A percentile compares a stretch with the other conserved stretches of the same genome.
These are phyloP conservation scores for Puffinus mauretanicus DNA, from an alignment of 2,113 vertebrate genomes.

Conservation along the genomic window DNA sequence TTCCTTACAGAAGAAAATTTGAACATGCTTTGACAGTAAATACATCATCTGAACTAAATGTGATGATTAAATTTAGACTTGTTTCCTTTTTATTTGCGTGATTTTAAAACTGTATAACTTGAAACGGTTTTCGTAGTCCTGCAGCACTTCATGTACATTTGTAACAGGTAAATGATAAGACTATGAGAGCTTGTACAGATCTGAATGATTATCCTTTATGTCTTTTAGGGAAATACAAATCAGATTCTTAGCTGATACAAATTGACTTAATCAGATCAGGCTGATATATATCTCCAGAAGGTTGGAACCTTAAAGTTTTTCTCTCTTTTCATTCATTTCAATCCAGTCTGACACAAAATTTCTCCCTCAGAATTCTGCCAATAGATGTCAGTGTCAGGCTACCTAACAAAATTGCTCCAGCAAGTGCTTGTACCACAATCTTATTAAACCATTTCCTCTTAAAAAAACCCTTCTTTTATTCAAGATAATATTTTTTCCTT, in stretches of 20 bases:
- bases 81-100: background rate
- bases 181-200: background rate
- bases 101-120: background rate
- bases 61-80: background rate
- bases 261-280: background rate
- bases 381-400: conserved; percentile 69
- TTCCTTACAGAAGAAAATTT: background rate
- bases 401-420: background rate
- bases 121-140: background rate
- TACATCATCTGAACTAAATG: background rate
- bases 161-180: background rate
- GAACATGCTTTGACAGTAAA: background rate
- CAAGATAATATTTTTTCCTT: background rate
- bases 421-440: background rate
- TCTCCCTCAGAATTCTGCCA: conserved; percentile 27
- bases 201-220: background rate
- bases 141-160: background rate
- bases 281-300: background rate
- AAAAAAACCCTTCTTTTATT: background rate
- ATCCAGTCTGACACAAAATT: background rate
- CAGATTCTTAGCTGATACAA: background rate
- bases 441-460: background rate
- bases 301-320: background rate
- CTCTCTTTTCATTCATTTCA: background rate
- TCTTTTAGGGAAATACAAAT: background rate